These are phyloP conservation scores for Emydocephalus ijimae DNA, from an alignment of 2,113 vertebrate genomes.

Conservation along the genomic window DNA sequence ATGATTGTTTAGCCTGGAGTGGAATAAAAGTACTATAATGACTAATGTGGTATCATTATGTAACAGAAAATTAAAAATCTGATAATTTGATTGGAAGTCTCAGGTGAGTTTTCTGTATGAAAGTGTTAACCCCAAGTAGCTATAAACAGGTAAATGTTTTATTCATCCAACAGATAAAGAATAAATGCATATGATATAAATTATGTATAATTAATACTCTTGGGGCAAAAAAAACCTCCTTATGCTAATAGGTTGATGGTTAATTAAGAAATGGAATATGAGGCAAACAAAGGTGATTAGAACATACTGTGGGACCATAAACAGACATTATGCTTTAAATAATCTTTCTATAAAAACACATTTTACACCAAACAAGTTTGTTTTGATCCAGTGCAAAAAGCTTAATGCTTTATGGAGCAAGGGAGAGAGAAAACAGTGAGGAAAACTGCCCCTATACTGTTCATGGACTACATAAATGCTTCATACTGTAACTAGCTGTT, in stretches of 20 bases:
- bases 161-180: constrained; percentile 77
- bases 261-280: constrained; percentile 81
- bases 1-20: constrained; percentile 68
- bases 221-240: constrained; percentile 71
- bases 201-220: constrained; percentile 83
- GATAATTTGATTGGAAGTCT: constrained; percentile 79
- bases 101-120: constrained; percentile 77
- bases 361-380: constrained; percentile 60
- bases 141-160: constrained; percentile 82
- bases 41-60: constrained; percentile 67
- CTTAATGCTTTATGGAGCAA: constrained; percentile 43
- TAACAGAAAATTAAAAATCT: constrained; percentile 76
- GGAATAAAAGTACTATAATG: constrained; percentile 61
- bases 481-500: not conserved
- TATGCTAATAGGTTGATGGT: constrained; percentile 80
- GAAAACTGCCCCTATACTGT: constrained; percentile 34
- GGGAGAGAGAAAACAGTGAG: constrained; percentile 28
- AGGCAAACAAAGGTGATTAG: constrained; percentile 83
- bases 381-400: constrained; percentile 51
- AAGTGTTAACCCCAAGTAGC: constrained; percentile 77
- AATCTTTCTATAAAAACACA: constrained; percentile 64
- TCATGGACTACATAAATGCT: not conserved
- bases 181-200: constrained; percentile 82
- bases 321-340: constrained; percentile 76
- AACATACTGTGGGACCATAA: constrained; percentile 77